Conservation (phyloP, 2,888 invertebrate species). For the Acanthosepion esculentum region DNA sequence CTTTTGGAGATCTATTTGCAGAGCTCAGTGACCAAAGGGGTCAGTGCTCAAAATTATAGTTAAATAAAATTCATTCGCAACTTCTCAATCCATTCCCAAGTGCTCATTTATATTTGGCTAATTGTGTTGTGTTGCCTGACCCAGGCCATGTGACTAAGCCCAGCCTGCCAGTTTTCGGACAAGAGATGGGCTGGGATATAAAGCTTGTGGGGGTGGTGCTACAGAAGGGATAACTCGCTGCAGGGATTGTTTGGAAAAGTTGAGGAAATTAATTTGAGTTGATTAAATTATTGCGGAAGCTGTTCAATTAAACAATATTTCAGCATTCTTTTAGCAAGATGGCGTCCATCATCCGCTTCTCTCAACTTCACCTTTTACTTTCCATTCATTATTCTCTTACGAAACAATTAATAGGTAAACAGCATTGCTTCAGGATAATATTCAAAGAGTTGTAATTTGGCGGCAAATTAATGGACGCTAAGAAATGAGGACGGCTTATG, state of each 20-base stretch:
- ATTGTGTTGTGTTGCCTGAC: slow-evolving; percentile 21
- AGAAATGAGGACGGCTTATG: neutral
- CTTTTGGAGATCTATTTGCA: neutral
- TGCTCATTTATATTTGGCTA: neutral
- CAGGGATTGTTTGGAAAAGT: slow-evolving; percentile 33
- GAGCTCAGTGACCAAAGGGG: neutral
- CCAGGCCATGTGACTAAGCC: neutral
- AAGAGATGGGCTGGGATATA: neutral
- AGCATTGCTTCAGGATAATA: neutral
- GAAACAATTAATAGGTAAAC: slow-evolving; percentile 2
- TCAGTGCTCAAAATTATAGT: slow-evolving; percentile 14
- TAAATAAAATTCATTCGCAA: neutral
- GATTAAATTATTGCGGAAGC: neutral
- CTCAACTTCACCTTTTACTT: neutral
- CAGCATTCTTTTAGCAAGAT: slow-evolving; percentile 8
- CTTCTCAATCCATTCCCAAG: neutral
- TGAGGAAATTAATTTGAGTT: neutral
- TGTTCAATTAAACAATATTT: slow-evolving; percentile 1
- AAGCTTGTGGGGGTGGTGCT: neutral
- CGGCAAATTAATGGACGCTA: neutral
- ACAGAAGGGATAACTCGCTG: neutral
- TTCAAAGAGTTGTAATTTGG: neutral
- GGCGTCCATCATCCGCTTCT: neutral
- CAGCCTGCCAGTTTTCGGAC: neutral
- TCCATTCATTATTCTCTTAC: neutral